Evolutionary conservation across 2,888 invertebrate species (phyloP).

Genomic region (Pedicia rivosa): DNA sequence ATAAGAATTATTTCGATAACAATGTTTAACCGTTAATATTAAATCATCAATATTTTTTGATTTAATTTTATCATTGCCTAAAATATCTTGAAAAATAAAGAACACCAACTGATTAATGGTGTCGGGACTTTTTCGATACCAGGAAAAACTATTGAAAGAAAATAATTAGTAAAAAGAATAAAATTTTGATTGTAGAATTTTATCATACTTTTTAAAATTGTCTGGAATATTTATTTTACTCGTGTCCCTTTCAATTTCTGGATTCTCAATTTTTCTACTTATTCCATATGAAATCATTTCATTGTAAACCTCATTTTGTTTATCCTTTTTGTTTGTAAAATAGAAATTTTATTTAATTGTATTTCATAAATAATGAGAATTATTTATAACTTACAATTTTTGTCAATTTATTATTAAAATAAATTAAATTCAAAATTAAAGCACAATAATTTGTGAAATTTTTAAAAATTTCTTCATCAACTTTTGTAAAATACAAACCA

Average conservation of each 20-base stretch:
- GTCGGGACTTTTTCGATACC: not conserved
- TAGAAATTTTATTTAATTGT: too few relatives aligned
- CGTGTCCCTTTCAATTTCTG: too few relatives aligned
- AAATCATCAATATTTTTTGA: not conserved
- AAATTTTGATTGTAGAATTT: too few relatives aligned
- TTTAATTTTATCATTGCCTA: not conserved
- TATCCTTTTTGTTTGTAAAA: not conserved
- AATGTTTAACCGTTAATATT: slow-evolving; percentile 15
- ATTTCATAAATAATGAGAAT: not conserved
- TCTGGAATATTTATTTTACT: too few relatives aligned
- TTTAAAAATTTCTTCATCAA: slow-evolving; percentile 38
- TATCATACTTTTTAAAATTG: too few relatives aligned
- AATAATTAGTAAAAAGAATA: too few relatives aligned
- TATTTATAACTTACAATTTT: not conserved
- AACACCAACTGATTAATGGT: not conserved
- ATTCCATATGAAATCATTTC: not conserved
- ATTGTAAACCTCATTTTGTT: not conserved
- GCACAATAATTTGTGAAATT: slow-evolving; percentile 41
- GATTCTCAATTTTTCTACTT: not conserved
- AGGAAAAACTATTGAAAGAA: not conserved
- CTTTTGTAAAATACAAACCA: slow-evolving; percentile 33
- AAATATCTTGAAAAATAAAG: not conserved
- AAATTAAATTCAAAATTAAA: slow-evolving; percentile 38
- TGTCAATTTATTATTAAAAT: not conserved
- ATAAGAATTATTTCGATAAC: slow-evolving; percentile 39